A percentile compares a stretch with the other conserved stretches of the same genome.
Evolutionary conservation across 2,888 invertebrate species (phyloP).

Genomic region (Agrotis clavis): DNA sequence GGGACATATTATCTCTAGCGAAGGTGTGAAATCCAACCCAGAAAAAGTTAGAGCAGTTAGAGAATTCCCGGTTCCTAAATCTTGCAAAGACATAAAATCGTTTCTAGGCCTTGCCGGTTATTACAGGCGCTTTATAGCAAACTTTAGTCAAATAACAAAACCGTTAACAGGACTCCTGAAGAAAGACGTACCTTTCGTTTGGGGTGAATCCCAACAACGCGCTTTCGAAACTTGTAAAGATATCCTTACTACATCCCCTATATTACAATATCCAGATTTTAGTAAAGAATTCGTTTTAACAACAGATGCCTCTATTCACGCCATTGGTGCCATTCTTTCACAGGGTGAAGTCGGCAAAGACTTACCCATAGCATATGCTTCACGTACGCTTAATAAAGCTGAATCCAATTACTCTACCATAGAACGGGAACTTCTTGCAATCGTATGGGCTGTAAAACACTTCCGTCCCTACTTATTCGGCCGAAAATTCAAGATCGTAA

Average conservation of each 20-base stretch:
- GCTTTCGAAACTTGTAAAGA: slow-evolving; percentile 37
- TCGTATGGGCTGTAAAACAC: slow-evolving; percentile 55
- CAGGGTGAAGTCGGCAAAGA: slow-evolving; percentile 37
- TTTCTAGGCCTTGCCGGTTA: slow-evolving; percentile 34
- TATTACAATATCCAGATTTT: slow-evolving; percentile 37
- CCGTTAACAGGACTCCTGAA: slow-evolving; percentile 26
- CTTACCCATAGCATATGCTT: slow-evolving; percentile 56
- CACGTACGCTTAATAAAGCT: slow-evolving; percentile 52
- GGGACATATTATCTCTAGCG: slow-evolving; percentile 73
- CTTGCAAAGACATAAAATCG: slow-evolving; percentile 40
- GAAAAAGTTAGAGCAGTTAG: slow-evolving; percentile 25
- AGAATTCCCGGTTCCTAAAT: slow-evolving; percentile 35
- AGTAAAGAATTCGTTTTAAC: background rate
- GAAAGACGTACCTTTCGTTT: slow-evolving; percentile 34
- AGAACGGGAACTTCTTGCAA: slow-evolving; percentile 73
- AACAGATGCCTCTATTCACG: slow-evolving; percentile 22
- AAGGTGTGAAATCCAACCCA: slow-evolving; percentile 73
- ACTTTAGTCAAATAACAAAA: slow-evolving; percentile 39
- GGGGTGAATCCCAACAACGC: slow-evolving; percentile 24
- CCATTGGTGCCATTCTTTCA: slow-evolving; percentile 30
- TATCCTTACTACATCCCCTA: slow-evolving; percentile 14
- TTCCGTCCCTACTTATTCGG: background rate
- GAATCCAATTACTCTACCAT: slow-evolving; percentile 61
- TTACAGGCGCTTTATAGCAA: slow-evolving; percentile 29
- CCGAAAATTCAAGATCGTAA: background rate